Evolutionary conservation across 2,113 vertebrate genomes (phyloP).

Genomic region (Vanacampus margaritifer): DNA sequence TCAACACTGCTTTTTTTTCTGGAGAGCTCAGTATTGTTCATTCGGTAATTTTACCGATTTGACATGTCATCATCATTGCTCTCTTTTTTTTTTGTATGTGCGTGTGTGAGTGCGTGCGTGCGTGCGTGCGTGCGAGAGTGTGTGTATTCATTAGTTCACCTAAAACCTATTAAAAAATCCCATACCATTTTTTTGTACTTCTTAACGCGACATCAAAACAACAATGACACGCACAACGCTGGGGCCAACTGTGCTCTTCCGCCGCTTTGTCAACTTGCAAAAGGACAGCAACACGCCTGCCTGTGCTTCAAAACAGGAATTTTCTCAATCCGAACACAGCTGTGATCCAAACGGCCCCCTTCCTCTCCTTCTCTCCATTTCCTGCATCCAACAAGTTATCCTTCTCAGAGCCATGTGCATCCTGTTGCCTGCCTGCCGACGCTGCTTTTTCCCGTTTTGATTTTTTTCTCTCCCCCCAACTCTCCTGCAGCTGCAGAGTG

Average conservation of each 20-base stretch:
- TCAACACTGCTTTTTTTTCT: no score
- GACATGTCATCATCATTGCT: no score
- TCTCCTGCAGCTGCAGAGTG: slow-evolving; percentile 7
- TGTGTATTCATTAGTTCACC: no score
- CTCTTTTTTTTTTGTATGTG: no score
- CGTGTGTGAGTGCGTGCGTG: no score
- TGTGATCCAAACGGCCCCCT: slow-evolving; percentile 54
- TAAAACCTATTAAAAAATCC: no score
- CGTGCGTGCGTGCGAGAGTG: no score
- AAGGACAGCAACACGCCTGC: slow-evolving; percentile 44
- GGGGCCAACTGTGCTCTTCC: slow-evolving; percentile 13
- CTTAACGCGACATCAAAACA: not conserved
- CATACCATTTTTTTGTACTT: no score
- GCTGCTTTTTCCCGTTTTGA: slow-evolving; percentile 49
- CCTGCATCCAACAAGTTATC: slow-evolving; percentile 62
- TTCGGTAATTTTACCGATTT: no score
- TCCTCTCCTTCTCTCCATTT: slow-evolving; percentile 66
- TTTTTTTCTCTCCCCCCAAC: not conserved
- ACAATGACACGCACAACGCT: slow-evolving; percentile 3
- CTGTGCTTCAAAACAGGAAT: slow-evolving; percentile 54
- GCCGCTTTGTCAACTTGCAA: slow-evolving; percentile 13
- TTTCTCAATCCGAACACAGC: slow-evolving; percentile 49
- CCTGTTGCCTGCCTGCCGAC: slow-evolving; percentile 66
- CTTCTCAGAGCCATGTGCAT: slow-evolving; percentile 68
- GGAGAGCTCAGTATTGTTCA: no score